Percentiles rank a stretch among this genome's conserved stretches.
These are phyloP conservation scores for Polydrusus tereticollis DNA, from an alignment of 2,888 invertebrate species.

Conservation along the genomic window DNA sequence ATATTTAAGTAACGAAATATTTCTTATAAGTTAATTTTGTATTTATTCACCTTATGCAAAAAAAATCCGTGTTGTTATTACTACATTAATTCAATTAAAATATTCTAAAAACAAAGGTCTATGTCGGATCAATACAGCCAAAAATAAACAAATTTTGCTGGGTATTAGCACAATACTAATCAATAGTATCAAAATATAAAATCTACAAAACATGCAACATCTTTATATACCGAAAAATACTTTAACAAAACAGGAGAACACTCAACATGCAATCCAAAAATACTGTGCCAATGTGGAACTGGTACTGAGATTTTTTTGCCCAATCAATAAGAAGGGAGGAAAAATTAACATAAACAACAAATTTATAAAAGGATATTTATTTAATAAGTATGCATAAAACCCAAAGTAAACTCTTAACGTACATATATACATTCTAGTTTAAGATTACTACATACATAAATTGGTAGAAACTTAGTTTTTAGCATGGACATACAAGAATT, in stretches of 20 bases:
- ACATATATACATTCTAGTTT: constrained; percentile 36
- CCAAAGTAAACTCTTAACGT: neutral
- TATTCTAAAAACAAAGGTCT: too few species aligned
- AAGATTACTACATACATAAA: neutral
- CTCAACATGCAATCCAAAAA: constrained; percentile 40
- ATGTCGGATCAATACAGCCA: constrained; percentile 1
- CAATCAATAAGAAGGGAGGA: constrained; percentile 23
- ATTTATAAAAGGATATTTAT: neutral
- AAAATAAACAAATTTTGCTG: constrained; percentile 1
- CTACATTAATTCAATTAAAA: too few species aligned
- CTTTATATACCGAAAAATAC: constrained; percentile 6
- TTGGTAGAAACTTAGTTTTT: neutral
- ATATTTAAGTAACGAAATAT: too few species aligned
- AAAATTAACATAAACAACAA: constrained; percentile 15
- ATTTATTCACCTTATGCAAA: too few species aligned
- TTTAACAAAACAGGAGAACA: constrained; percentile 28
- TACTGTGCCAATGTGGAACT: constrained; percentile 36
- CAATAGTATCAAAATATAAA: constrained; percentile 7
- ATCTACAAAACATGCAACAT: constrained; percentile 42
- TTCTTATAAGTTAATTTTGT: too few species aligned
- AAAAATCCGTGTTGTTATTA: too few species aligned
- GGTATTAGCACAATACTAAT: constrained; percentile 21
- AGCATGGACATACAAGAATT: too few species aligned
- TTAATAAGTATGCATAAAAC: neutral
- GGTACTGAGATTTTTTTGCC: constrained; percentile 15